These are phyloP conservation scores for Neogobius melanostomus DNA, from an alignment of 2,113 vertebrate genomes.

Conservation along the genomic window DNA sequence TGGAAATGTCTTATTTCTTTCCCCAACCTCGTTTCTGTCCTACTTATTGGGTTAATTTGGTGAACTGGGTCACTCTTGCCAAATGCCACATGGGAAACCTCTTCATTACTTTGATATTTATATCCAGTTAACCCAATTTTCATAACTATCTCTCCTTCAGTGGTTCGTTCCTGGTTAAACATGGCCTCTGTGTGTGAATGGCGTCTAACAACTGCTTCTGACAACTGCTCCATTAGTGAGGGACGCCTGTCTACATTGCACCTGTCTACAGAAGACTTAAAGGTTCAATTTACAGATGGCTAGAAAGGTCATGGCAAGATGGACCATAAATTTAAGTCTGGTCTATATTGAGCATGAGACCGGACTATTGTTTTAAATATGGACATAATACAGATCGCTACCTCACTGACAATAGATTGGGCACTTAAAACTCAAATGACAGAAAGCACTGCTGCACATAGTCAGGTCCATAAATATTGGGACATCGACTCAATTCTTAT, in stretches of 20 bases:
- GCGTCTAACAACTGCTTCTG: neutral
- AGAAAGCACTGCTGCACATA: no score
- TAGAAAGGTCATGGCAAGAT: neutral
- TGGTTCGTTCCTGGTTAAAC: neutral
- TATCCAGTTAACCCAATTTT: neutral
- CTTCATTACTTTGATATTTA: slow-evolving; percentile 3
- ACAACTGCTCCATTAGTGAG: neutral
- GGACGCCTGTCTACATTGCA: neutral
- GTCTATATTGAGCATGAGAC: neutral
- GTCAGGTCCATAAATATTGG: no score
- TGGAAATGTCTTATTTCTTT: neutral
- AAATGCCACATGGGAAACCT: neutral
- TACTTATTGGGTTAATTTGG: slow-evolving; percentile 3
- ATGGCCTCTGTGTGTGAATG: neutral
- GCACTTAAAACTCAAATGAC: no score
- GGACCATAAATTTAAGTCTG: neutral
- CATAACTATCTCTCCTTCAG: neutral
- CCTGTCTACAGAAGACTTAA: neutral
- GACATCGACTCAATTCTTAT: no score
- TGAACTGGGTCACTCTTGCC: neutral
- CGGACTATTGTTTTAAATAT: neutral
- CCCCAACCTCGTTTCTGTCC: neutral
- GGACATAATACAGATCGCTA: no score
- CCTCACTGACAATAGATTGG: no score
- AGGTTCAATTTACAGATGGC: neutral